Evolutionary conservation across 2,113 vertebrate genomes (phyloP), one percentile per base, ranked within the genome.

Genomic region (Albula goreensis): DNA sequence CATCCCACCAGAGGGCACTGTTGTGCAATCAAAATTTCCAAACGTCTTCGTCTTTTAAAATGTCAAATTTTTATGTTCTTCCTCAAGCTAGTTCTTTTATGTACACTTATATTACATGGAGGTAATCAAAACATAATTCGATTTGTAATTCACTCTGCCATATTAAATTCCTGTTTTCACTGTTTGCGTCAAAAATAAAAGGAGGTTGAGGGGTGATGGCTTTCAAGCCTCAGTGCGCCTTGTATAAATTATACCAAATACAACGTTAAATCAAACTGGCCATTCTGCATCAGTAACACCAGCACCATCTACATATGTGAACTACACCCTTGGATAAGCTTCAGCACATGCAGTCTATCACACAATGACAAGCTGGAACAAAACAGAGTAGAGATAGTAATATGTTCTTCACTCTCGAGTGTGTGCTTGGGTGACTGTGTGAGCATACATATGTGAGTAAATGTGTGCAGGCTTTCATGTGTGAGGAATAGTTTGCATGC

Each of bases 1-100:
- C 80, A 4, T 66, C 10, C 82, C 81, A 87, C 86, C 77, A 87
- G 81, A 84, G 77, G 74, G 86, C 86, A 82, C 85, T 56, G 82
- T 22, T 49, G 80, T 74, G 80, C 84, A 85, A 70, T 81, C 51
- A 19, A 56, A 53, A 22, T 50, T 81, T 56, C 51, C 80, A 81
- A 25, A 25, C 9, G 22, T 15, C 17, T 25, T 19, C 13, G 19
- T 81, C 51, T 25, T 25, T 74, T 74, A 74, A 74, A 74, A 74
- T 4, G 2, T 10, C n/a, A 25, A 31, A n/a, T 74, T 74, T 31
- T 31, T 41, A 41, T 41, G 31, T 41, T 41, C 31, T 41, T 41
- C 31, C 31, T 41, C 31, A 41, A 41, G 70, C 70, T 74, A 25
- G 70, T 74, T 9, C n/a, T 25, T 5, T 74, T 74, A 22, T 74